Conservation (phyloP, 2,797 vertebrate genomes). For the Malacoraja senta region DNA sequence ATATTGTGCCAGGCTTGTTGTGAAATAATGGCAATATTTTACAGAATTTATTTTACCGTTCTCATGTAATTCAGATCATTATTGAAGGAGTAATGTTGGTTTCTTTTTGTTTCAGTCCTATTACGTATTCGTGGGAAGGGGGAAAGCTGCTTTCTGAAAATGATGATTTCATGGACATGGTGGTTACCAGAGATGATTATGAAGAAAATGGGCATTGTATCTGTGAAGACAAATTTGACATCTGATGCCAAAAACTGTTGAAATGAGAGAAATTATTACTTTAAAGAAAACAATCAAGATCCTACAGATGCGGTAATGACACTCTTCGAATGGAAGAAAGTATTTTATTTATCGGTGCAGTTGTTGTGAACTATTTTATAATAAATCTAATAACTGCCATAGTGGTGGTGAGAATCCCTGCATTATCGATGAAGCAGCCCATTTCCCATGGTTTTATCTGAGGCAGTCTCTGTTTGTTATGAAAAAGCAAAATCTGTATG, state of each 20-base stretch:
- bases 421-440: neutral
- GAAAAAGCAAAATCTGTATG: too few species aligned
- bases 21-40: neutral
- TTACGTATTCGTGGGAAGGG: slow-evolving; percentile 89
- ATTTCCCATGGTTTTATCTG: neutral
- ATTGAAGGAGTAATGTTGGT: neutral
- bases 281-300: neutral
- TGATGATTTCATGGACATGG: slow-evolving; percentile 90
- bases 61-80: neutral
- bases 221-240: slow-evolving; percentile 96
- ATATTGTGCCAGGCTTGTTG: neutral
- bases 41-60: neutral
- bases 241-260: slow-evolving; percentile 55
- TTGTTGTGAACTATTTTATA: neutral
- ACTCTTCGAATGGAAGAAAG: neutral
- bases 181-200: slow-evolving; percentile 91
- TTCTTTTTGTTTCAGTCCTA: slow-evolving; percentile 64
- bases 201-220: slow-evolving; percentile 91
- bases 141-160: slow-evolving; percentile 86
- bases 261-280: neutral
- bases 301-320: neutral
- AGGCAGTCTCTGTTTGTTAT: neutral
- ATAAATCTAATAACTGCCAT: neutral
- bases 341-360: neutral
- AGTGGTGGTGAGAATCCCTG: neutral